phyloP scores from a whole-genome alignment of 2,113 vertebrate genomes.

The Pelodiscus sinensis region DNA sequence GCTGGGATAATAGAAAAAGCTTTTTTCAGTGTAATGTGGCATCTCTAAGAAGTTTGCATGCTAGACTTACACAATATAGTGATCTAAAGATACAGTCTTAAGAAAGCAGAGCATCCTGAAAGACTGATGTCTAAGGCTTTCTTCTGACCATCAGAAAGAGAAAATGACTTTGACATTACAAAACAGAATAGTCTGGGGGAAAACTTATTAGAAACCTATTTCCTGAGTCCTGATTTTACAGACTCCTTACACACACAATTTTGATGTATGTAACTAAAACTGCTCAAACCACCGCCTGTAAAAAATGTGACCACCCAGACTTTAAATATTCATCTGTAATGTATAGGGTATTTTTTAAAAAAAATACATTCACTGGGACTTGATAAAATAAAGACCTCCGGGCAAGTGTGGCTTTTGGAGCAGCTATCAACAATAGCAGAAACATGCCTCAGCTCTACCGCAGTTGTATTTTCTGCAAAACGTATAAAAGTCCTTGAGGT shows the following conservation, averaged over 20 bases:
- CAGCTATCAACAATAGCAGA: constrained; percentile 67
- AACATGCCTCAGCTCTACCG: constrained; percentile 65
- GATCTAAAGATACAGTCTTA: neutral
- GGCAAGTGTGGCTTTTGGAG: constrained; percentile 45
- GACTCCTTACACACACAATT: neutral
- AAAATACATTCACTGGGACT: neutral
- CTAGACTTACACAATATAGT: neutral
- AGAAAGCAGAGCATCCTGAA: neutral
- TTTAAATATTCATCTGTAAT: constrained; percentile 5
- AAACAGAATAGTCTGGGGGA: neutral
- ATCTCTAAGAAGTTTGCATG: neutral
- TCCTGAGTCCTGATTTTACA: neutral
- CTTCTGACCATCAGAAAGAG: neutral
- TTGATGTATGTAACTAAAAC: constrained; percentile 19
- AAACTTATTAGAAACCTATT: neutral
- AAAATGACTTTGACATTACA: neutral
- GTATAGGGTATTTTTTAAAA: neutral
- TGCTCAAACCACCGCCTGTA: neutral
- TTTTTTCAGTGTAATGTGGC: neutral
- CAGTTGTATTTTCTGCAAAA: constrained; percentile 51
- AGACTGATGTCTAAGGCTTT: neutral
- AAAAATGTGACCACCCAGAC: constrained; percentile 39
- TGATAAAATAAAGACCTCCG: constrained; percentile 47
- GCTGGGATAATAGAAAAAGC: neutral
- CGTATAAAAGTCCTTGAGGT: constrained; percentile 69